Percentiles rank a stretch among this genome's conserved stretches.
phyloP scores from a whole-genome alignment of 2,888 invertebrate genomes.

The Julus scandinavius region DNA sequence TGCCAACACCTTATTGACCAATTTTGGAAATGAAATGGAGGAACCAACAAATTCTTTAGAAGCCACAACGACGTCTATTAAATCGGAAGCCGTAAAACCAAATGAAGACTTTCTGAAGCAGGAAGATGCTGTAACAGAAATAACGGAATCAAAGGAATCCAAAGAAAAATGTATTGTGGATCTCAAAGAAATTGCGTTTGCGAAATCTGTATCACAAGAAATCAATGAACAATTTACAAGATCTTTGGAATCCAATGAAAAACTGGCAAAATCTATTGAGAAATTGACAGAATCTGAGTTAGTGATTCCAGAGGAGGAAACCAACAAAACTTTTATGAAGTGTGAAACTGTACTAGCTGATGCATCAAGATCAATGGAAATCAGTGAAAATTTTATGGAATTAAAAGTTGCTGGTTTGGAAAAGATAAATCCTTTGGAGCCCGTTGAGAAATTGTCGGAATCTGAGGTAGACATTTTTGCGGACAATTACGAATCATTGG shows the following conservation, averaged over 20 bases:
- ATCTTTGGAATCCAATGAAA: not conserved
- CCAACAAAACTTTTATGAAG: not conserved
- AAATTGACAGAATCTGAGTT: not conserved
- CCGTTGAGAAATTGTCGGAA: not conserved
- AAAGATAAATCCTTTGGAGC: not conserved
- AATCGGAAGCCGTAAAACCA: not conserved
- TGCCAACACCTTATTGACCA: not conserved
- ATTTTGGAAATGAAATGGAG: not conserved
- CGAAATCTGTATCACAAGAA: not conserved
- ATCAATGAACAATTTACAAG: not conserved
- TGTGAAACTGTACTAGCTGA: not conserved
- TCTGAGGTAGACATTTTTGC: not conserved
- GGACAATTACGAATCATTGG: not conserved
- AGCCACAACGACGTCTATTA: not conserved
- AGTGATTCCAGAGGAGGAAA: not conserved
- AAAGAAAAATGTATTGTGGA: not conserved
- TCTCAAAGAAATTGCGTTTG: not conserved
- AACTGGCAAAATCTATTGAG: not conserved
- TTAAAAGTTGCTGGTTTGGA: not conserved
- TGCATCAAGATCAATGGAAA: not conserved
- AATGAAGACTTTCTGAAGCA: not conserved
- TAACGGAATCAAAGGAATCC: not conserved
- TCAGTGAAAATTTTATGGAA: not conserved
- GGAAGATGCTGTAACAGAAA: not conserved
- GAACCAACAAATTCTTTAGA: not conserved